phyloP scores from a whole-genome alignment of 1,140 invertebrate genomes.

The Sinella curviseta region DNA sequence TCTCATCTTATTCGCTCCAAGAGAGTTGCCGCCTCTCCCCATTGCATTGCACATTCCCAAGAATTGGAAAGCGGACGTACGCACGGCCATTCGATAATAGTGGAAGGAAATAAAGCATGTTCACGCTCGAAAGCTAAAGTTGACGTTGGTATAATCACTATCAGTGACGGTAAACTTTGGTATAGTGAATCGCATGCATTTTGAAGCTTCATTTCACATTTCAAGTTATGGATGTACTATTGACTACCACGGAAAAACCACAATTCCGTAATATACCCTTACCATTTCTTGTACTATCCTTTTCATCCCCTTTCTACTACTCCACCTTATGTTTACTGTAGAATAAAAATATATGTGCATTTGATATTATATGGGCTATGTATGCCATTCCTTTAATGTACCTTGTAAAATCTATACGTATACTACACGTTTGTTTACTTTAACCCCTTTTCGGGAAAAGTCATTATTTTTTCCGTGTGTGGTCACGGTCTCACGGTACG shows the following conservation, averaged over 20 bases:
- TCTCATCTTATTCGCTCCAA: slow-evolving; percentile 4
- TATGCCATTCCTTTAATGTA: too few relatives aligned
- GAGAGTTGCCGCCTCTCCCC: neutral
- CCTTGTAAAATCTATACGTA: too few relatives aligned
- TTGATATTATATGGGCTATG: too few relatives aligned
- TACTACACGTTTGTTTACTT: neutral
- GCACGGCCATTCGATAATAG: neutral
- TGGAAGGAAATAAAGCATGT: neutral
- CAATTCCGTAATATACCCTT: too few relatives aligned
- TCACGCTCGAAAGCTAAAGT: neutral
- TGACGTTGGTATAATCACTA: neutral
- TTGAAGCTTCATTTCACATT: slow-evolving; percentile 5
- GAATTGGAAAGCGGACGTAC: neutral
- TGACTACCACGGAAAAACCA: too few relatives aligned
- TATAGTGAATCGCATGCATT: too few relatives aligned
- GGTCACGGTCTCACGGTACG: slow-evolving; percentile 18
- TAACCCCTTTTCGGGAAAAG: neutral
- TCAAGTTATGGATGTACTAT: too few relatives aligned
- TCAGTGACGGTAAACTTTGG: too few relatives aligned
- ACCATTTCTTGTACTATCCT: too few relatives aligned
- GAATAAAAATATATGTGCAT: too few relatives aligned
- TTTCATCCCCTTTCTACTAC: too few relatives aligned
- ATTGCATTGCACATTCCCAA: neutral
- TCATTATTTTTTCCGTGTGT: slow-evolving; percentile 11
- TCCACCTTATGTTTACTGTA: too few relatives aligned